Evolutionary conservation across 2,797 vertebrate genomes (phyloP), one percentile per base, ranked within the genome.

Genomic region (Naso thynnoides): DNA sequence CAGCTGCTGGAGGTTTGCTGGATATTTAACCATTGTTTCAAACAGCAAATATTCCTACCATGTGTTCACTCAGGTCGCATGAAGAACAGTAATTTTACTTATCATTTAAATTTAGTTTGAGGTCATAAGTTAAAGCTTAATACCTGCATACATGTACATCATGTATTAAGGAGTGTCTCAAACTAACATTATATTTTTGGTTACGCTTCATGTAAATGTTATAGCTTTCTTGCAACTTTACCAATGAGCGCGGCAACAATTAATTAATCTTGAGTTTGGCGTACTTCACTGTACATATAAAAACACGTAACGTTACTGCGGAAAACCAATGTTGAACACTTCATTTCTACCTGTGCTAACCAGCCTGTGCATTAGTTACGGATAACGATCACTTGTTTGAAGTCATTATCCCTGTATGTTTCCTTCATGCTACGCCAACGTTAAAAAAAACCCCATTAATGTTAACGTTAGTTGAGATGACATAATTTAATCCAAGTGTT

Each of bases 401-500:
- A 36, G 38, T 10, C 11, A 9, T 15, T 19, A 41, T 9, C n/a
- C 48, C 7, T 41, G 36, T 18, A 29, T 21, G 33, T 3, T 5
- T 4, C 13, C 24, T 21, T 8, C 39, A 3, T 41, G 6, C 16
- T 4, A 56, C 19, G 55, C 44, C 50, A 44, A 16, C 5, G 7
- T 33, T 33, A 9, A 33, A 33, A 48, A 64, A 55, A 41, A 62
- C n/a, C n/a, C n/a, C n/a, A n/a, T n/a, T n/a, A n/a, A n/a, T n/a
- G n/a, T n/a, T n/a, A 45, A 69, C 38, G 36, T 36, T 47, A 29
- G 2, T 19, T 60, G 66, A 70, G n/a, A 69, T 87, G 77, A 85
- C 47, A 87, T 78, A 79, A 83, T 80, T 82, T 68, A 58, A 64
- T 70, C 60, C 55, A 69, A 76, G n/a, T n/a, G n/a, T 36, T 53